phyloP scores from a whole-genome alignment of 2,113 vertebrate species.

The Psittacus erithacus region DNA sequence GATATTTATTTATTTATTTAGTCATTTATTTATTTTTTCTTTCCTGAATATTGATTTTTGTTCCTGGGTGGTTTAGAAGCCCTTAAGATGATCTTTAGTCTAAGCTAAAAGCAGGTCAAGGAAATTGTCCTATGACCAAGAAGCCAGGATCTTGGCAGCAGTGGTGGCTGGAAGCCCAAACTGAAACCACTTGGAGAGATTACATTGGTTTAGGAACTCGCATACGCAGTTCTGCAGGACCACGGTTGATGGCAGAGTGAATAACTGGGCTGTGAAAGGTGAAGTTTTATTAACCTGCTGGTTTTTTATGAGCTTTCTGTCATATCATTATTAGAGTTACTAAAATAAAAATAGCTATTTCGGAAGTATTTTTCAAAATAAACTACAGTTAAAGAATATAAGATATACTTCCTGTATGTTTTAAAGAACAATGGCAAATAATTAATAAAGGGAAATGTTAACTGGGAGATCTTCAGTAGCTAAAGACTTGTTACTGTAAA shows the following conservation, averaged over 20 bases:
- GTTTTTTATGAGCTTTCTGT: not conserved
- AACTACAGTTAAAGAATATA: not conserved
- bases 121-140: not conserved
- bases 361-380: not conserved
- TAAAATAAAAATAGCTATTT: not conserved
- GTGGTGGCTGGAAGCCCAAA: not conserved
- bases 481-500: not conserved
- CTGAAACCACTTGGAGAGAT: fast-evolving
- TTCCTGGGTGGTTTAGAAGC: not conserved
- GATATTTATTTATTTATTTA: not conserved
- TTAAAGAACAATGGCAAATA: not conserved
- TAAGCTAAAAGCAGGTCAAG: not conserved
- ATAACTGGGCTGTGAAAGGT: not conserved
- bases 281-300: not conserved
- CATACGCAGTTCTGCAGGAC: not conserved
- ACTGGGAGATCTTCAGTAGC: not conserved
- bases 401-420: not conserved
- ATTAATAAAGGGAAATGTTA: not conserved
- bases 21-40: not conserved
- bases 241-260: fast-evolving
- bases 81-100: not conserved
- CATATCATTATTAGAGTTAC: not conserved
- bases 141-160: not conserved
- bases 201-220: fast-evolving
- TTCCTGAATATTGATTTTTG: not conserved